These are phyloP conservation scores for Choristoneura rosaceana DNA, from an alignment of 2,888 invertebrate genomes.

Conservation along the genomic window DNA sequence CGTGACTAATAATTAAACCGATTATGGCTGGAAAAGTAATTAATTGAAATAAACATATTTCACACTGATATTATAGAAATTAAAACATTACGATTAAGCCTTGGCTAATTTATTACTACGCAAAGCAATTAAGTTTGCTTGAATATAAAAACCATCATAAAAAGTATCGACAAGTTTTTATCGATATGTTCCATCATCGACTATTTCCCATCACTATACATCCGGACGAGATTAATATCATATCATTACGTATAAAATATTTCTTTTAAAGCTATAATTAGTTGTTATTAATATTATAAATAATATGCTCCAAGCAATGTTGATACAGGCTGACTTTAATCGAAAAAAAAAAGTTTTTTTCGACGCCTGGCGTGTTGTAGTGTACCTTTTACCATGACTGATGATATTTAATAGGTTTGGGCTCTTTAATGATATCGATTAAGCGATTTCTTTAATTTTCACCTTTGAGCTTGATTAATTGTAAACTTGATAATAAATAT, in stretches of 20 bases:
- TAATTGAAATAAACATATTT: too few species aligned
- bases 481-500: too few species aligned
- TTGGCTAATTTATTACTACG: too few species aligned
- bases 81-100: too few species aligned
- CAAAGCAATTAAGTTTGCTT: too few species aligned
- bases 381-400: slow-evolving; percentile 8
- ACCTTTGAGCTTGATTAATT: neutral
- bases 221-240: slow-evolving; percentile 80
- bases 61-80: too few species aligned
- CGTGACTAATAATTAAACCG: too few species aligned
- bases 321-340: slow-evolving; percentile 52
- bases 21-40: too few species aligned
- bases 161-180: slow-evolving; percentile 48
- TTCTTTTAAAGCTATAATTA: slow-evolving; percentile 84
- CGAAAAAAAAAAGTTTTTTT: slow-evolving; percentile 22
- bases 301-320: slow-evolving; percentile 66
- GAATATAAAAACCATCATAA: neutral
- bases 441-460: neutral
- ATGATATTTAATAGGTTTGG: slow-evolving; percentile 20
- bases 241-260: slow-evolving; percentile 85
- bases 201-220: slow-evolving; percentile 60
- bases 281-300: slow-evolving; percentile 85
- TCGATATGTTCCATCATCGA: slow-evolving; percentile 48
- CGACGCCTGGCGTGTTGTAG: slow-evolving; percentile 22
- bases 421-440: slow-evolving; percentile 12